Evolutionary conservation across 1,140 invertebrate genomes (phyloP).

Genomic region (Ganaspis sp.): DNA sequence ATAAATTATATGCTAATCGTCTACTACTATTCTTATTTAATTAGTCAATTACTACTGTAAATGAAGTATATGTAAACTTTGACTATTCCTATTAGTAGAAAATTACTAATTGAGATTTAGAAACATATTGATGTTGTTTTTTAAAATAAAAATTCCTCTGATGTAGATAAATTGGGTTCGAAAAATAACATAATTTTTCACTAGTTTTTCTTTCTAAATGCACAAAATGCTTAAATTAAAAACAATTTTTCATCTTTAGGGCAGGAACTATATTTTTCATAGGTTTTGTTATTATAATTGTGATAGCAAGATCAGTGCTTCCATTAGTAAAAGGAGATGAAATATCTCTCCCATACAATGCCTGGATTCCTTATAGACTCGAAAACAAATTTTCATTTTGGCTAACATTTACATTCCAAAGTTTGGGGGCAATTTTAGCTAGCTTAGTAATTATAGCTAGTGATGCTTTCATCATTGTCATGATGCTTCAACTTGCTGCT

Average conservation of each 20-base stretch:
- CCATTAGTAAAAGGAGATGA: not conserved
- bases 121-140: no score
- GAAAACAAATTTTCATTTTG: slow-evolving; percentile 5
- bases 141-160: no score
- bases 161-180: no score
- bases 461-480: not conserved
- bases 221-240: no score
- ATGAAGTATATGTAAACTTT: no score
- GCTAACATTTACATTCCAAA: not conserved
- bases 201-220: no score
- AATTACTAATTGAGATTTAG: no score
- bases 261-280: not conserved
- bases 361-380: not conserved
- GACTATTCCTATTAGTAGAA: no score
- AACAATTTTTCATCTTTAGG: not conserved
- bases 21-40: no score
- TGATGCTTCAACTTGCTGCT: not conserved
- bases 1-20: no score
- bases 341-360: not conserved
- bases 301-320: not conserved
- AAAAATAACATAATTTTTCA: no score
- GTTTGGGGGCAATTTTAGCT: not conserved
- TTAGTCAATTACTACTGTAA: no score
- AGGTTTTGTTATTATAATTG: not conserved
- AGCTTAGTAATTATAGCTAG: not conserved